Evolutionary conservation across 2,888 invertebrate species (phyloP), one percentile per base, ranked within the genome.

Genomic region (Drosophila birchii): DNA sequence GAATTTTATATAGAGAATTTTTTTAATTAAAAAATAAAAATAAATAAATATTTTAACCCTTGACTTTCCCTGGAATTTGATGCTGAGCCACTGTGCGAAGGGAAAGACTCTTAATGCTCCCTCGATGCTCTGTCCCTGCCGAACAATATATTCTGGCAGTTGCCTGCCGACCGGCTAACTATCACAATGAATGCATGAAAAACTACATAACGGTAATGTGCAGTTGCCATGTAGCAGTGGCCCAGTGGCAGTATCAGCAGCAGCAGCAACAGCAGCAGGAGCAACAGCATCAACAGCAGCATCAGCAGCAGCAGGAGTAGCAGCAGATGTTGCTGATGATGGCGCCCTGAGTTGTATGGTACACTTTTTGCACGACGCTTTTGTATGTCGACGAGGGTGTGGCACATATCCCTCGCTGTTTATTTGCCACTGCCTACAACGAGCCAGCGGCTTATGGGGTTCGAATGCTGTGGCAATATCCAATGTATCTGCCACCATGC

Each of bases 171-270:
- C 58, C 64, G 81, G 45, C 57, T 34, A 81, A 69, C 85, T 71
- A 86, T 86, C 72, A 76, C 76, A 88, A 86, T 86, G 86, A 88
- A 83, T 86, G 83, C 83, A 80, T 83, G 83, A 88, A 83, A 83
- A 83, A 88, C 86, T 86, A 73, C 84, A 56, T 47, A 86, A 86
- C 83, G 83, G 83, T 83, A 83, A 83, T 83, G 86, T 86, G 80
- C 67, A 76, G 83, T 85, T 85, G 78, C 75, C 80, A 82, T 74
- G 74, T 38, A 68, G 69, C 72, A 53, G 45, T 55, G 51, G 47
- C 55, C 45, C 73, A 79, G 49, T 47, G 54, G 12, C 64, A 64
- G 11, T 44, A 43, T 6, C 57, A 51, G 5, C 23, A 59, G 4
- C 54, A 54, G 6, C 45, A 45, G 16, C 70, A 57, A 39, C 57